Conservation (phyloP, 30 jellyfish, hydroid and myxozoan genomes). For the Aurelia sp. region DNA sequence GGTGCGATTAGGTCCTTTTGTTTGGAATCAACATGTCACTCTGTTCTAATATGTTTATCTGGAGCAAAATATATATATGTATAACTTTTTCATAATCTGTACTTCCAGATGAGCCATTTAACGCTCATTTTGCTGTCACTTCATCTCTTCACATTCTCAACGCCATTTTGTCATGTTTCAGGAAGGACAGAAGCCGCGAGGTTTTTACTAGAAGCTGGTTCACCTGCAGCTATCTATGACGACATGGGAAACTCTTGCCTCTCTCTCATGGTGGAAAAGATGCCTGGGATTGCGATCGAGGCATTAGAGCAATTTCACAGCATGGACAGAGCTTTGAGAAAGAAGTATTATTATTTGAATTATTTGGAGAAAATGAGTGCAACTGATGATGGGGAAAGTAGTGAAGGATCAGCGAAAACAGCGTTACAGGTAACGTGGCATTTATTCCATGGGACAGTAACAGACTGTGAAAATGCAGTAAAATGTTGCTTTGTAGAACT, state of each 20-base stretch:
- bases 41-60: no score
- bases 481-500: no score
- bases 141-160: no score
- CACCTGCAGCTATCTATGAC: constrained; percentile 93
- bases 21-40: no score
- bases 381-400: constrained; percentile 79
- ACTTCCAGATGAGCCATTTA: no score
- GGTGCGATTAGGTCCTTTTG: no score
- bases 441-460: no score
- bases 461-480: no score
- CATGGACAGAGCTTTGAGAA: constrained; percentile 89
- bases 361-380: constrained; percentile 91
- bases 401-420: constrained; percentile 74
- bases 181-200: constrained; percentile 95
- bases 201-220: constrained; percentile 88
- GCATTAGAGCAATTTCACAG: constrained; percentile 90
- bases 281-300: constrained; percentile 95
- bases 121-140: no score
- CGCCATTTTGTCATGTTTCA: not conserved
- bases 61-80: no score
- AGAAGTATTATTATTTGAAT: constrained; percentile 70
- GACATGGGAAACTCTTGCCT: constrained; percentile 94
- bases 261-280: constrained; percentile 86
- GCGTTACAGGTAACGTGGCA: constrained; percentile 74
- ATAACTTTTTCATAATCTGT: no score